phyloP scores from a whole-genome alignment of 64 coral and sea anemone species.

The Trachythela sp. region DNA sequence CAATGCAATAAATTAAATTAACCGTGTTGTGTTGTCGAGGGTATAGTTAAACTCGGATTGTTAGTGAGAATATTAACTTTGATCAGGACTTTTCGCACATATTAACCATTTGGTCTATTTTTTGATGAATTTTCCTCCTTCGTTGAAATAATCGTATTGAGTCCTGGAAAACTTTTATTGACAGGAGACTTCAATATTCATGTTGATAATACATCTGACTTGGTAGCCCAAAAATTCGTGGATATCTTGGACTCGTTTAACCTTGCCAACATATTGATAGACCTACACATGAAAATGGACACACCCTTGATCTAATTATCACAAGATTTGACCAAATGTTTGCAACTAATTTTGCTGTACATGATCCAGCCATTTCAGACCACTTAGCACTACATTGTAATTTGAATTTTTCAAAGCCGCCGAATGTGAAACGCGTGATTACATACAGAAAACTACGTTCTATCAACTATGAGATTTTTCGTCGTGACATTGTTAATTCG shows the following conservation, averaged over 20 bases:
- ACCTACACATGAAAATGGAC: not conserved
- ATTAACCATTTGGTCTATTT: too few species aligned
- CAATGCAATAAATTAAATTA: too few species aligned
- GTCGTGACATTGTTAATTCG: conserved; percentile 30
- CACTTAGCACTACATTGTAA: not conserved
- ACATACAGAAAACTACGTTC: conserved; percentile 34
- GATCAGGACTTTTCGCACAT: too few species aligned
- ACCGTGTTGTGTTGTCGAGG: too few species aligned
- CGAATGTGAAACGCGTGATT: not conserved
- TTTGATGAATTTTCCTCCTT: not conserved
- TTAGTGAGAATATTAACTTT: too few species aligned
- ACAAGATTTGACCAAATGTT: not conserved
- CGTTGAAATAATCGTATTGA: not conserved
- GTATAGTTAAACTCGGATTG: too few species aligned
- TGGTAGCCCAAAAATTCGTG: not conserved
- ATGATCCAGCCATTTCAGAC: not conserved
- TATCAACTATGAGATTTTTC: conserved; percentile 19
- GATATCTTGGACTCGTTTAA: not conserved
- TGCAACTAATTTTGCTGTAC: conserved; percentile 2
- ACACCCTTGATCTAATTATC: not conserved
- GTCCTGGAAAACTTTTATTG: conserved; percentile 49
- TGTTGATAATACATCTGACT: conserved; percentile 14
- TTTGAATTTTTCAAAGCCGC: not conserved
- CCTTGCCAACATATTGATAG: not conserved
- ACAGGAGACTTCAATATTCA: conserved; percentile 33